Evolutionary conservation across 2,888 invertebrate genomes (phyloP).

Genomic region (Nomada fabriciana): DNA sequence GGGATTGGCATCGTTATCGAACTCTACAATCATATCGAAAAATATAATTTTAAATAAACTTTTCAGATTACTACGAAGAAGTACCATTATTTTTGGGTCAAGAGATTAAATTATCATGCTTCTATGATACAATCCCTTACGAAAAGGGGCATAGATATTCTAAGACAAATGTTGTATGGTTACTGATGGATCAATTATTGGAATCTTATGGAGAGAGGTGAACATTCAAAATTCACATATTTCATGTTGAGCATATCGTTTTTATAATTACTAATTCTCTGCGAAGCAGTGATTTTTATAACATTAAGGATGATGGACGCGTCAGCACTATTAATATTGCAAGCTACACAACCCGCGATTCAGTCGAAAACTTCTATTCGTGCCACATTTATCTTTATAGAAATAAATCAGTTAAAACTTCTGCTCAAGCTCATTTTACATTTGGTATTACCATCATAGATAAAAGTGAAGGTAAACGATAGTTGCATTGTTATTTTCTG

Average conservation of each 20-base stretch:
- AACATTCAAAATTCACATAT: background rate
- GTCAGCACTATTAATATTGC: constrained; percentile 56
- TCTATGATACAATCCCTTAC: constrained; percentile 50
- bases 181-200: constrained; percentile 54
- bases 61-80: constrained; percentile 60
- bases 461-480: constrained; percentile 48
- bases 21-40: background rate
- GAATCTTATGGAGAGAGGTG: constrained; percentile 33
- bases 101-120: constrained; percentile 59
- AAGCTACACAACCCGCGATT: constrained; percentile 51
- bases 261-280: background rate
- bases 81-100: constrained; percentile 53
- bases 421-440: constrained; percentile 36
- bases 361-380: constrained; percentile 63
- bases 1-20: background rate
- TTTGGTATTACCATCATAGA: constrained; percentile 55
- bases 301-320: constrained; percentile 57
- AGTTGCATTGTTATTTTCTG: background rate
- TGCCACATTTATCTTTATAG: constrained; percentile 46
- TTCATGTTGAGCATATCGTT: background rate
- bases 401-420: constrained; percentile 29
- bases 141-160: constrained; percentile 16
- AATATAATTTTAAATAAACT: background rate
- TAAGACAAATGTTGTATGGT: constrained; percentile 47
- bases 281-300: constrained; percentile 32